A percentile compares a stretch with the other conserved stretches of the same genome.
phyloP scores from a whole-genome alignment of 2,113 vertebrate species.

The Microtus montanus region DNA sequence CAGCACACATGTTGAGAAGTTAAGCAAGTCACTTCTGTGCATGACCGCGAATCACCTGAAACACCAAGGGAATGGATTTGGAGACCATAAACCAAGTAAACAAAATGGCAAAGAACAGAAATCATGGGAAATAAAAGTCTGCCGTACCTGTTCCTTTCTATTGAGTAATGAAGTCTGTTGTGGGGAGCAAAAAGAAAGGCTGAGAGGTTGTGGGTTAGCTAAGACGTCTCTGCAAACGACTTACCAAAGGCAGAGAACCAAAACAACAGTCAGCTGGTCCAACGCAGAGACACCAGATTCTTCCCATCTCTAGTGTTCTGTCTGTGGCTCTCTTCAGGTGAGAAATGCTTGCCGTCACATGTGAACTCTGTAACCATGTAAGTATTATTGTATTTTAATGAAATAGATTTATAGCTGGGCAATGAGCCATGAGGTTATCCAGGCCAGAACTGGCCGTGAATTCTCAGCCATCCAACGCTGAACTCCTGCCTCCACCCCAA shows the following conservation, averaged over 20 bases:
- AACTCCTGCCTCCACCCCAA: accelerated
- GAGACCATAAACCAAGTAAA: not conserved
- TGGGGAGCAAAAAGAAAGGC: not conserved
- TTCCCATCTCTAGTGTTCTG: not conserved
- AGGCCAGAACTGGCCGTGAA: not conserved
- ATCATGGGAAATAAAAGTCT: not conserved
- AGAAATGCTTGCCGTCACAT: constrained; percentile 8
- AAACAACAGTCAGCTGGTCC: constrained; percentile 27
- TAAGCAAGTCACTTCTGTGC: not conserved
- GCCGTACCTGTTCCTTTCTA: not conserved
- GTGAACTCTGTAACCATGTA: not conserved
- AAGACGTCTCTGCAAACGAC: constrained; percentile 2
- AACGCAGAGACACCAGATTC: not conserved
- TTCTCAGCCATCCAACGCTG: not conserved
- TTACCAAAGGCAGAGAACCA: not conserved
- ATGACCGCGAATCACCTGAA: not conserved
- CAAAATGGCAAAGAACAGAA: not conserved
- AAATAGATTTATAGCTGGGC: constrained; percentile 18
- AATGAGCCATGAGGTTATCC: not conserved
- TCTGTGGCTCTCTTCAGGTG: not conserved
- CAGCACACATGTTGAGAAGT: not conserved
- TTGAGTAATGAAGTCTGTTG: not conserved
- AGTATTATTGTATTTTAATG: constrained; percentile 51
- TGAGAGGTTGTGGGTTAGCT: not conserved
- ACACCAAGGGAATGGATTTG: accelerated